Evolutionary conservation across 2,113 vertebrate species (phyloP), one percentile per base, ranked within the genome.

Genomic region (Merops nubicus): DNA sequence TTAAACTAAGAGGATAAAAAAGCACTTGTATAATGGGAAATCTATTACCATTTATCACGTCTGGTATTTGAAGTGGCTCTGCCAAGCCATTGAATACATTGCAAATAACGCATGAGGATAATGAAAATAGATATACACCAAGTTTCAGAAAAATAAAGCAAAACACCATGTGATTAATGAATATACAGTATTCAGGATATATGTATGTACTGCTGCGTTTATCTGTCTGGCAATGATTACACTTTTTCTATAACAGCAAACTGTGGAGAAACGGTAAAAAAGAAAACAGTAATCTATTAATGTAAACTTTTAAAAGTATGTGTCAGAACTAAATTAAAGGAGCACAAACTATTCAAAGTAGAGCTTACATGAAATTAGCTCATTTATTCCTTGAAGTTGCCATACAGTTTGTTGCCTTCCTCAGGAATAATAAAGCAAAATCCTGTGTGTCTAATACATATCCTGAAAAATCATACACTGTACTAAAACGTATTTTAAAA

Each of bases 1-100:
- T 92, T 92, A 91, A 93, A 94, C 64, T 73, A 94, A 97, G 81
- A 91, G 53, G 85, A 94, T 96, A 96, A 95, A 95, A 93, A 89
- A 78, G 54, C 47, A 56, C 91, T 87, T 88, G 68, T 88, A 43
- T 82, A 94, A 95, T 91, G 74, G 83, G 73, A 96, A 95, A 96
- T 94, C 90, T 95, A 94, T 93, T 96, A 94, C 65, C 75, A 77
- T 95, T 97, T 96, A 91, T 94, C 93, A 83, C 31, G 51, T 75
- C 62, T 80, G 36, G 47, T 86, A 85, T 87, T 95, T 91, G 79
- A 93, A 91, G 72, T 26, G 40, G 68, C 50, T 95, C 91, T 95
- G 75, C 63, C 62, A 93, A 95, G 31, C 57, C 57, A 78, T 34
- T 82, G 91, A 83, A 89, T n/a, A 69, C 31, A 69, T 15, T 70